These are phyloP conservation scores for Calycopis cecrops DNA, from an alignment of 1,140 invertebrate species.

Conservation along the genomic window DNA sequence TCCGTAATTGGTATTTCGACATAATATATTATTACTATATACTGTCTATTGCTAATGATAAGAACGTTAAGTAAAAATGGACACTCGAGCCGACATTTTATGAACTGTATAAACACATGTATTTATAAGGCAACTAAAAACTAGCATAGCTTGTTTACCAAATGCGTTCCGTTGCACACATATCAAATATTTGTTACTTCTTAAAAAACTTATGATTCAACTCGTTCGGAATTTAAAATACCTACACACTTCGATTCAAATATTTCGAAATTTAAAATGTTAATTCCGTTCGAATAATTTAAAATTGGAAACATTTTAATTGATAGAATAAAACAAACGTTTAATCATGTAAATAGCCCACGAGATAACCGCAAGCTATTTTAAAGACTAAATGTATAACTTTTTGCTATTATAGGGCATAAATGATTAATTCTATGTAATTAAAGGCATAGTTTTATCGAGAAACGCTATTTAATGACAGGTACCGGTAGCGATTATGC, in stretches of 20 bases:
- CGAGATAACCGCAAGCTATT: conserved; percentile 14
- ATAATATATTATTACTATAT: conserved; percentile 3
- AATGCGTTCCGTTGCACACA: background rate
- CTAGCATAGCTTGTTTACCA: background rate
- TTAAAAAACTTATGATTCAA: no score
- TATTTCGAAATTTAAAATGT: no score
- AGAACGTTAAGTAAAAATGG: conserved; percentile 1
- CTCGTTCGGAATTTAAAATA: no score
- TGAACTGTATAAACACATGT: background rate
- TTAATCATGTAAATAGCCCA: background rate
- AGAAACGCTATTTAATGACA: conserved; percentile 43
- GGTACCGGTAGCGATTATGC: conserved; percentile 58
- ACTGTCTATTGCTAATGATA: background rate
- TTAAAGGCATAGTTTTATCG: conserved; percentile 35
- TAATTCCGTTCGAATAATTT: no score
- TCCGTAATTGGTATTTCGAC: background rate
- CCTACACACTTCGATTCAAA: no score
- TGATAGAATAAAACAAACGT: no score
- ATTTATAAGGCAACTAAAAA: conserved; percentile 3
- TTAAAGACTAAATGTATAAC: conserved; percentile 23
- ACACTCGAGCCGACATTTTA: conserved; percentile 2
- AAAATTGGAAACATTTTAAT: no score
- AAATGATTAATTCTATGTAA: conserved; percentile 40
- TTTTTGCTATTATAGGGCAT: conserved; percentile 38
- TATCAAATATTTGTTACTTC: no score